Base-by-base conservation (phyloP, 2,113 vertebrate genomes). In the Notothenia coriiceps region DNA sequence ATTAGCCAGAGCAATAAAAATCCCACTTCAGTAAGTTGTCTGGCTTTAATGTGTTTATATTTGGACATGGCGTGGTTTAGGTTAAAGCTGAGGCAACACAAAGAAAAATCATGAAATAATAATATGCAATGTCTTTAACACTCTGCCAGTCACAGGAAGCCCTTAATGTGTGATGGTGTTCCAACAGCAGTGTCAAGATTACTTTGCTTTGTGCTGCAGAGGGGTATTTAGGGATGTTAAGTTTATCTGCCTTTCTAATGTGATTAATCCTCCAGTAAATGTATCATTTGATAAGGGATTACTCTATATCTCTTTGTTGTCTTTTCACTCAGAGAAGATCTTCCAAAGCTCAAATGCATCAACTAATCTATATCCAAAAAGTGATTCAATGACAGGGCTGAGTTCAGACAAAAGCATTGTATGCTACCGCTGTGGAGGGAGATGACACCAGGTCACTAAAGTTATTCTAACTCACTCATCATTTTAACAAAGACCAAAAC, bases 391-490 rank as follows among this genome's bases (percentile, higher is more conserved):
- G 85, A 77, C 56, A 56, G 84, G 43, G 43, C 50, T 13, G 33
- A 12, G 47, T 29, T 76, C 77, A 82, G 66, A 89, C 88, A 86
- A 86, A 89, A 75, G 78, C 84, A 69, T 57, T 82, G 83, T 84
- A 59, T 83, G 57, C 85, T 51, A 29, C 55, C n/a, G 11, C 44
- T 77, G 70, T 83, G 78, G 82, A 88, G 82, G 70, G 40, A 56
- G 70, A 86, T 80, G 87, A 88, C 86, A 89, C 60, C 10, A 74
- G 84, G 90, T 86, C 84, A 72, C 79, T 70, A 17, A 70, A 84
- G 86, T 86, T 86, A 85, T 85, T 91, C 82, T 83, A 87, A 86
- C 85, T 91, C 89, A 91, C 89, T 91, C 90, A 91, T 92, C 91
- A 84, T 77, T 68, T 63, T 59, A 72, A 91, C 92, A 93, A 92